Evolutionary conservation across 2,888 invertebrate genomes (phyloP).

Genomic region (Melikaiella ostensackeni): DNA sequence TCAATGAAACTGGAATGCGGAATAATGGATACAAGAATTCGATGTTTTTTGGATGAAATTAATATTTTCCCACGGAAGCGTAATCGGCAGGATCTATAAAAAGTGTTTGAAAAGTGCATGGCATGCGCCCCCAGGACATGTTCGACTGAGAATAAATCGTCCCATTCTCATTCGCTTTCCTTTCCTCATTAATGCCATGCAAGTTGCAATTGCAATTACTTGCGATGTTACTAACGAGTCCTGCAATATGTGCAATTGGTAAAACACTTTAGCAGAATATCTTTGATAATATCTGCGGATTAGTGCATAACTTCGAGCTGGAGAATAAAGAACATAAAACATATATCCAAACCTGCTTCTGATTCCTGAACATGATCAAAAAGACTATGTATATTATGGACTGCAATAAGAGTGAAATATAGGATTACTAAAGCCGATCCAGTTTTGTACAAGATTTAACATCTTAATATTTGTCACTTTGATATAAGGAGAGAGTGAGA

Average conservation of each 20-base stretch:
- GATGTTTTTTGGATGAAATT: slow-evolving; percentile 24
- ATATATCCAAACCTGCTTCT: slow-evolving; percentile 25
- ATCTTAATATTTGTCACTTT: slow-evolving; percentile 35
- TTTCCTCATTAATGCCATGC: slow-evolving; percentile 59
- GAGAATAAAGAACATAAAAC: slow-evolving; percentile 21
- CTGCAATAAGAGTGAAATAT: slow-evolving; percentile 10
- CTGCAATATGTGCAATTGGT: slow-evolving; percentile 40
- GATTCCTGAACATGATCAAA: too few relatives aligned
- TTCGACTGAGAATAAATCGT: slow-evolving; percentile 51
- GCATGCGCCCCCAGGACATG: slow-evolving; percentile 26
- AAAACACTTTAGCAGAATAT: slow-evolving; percentile 39
- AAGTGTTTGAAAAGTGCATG: slow-evolving; percentile 30
- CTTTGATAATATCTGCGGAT: slow-evolving; percentile 48
- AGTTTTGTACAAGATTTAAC: slow-evolving; percentile 25
- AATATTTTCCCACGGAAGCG: slow-evolving; percentile 32
- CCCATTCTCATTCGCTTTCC: slow-evolving; percentile 53
- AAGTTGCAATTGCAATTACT: slow-evolving; percentile 39
- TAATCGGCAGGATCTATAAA: slow-evolving; percentile 25
- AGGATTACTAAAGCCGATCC: slow-evolving; percentile 15
- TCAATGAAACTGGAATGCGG: neutral
- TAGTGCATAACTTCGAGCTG: slow-evolving; percentile 23
- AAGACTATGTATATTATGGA: neutral
- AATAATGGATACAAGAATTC: neutral
- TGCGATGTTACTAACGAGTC: slow-evolving; percentile 51
- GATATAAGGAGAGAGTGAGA: neutral